Evolutionary conservation across 2,888 invertebrate genomes (phyloP).

Genomic region (Agonopterix heracliana): DNA sequence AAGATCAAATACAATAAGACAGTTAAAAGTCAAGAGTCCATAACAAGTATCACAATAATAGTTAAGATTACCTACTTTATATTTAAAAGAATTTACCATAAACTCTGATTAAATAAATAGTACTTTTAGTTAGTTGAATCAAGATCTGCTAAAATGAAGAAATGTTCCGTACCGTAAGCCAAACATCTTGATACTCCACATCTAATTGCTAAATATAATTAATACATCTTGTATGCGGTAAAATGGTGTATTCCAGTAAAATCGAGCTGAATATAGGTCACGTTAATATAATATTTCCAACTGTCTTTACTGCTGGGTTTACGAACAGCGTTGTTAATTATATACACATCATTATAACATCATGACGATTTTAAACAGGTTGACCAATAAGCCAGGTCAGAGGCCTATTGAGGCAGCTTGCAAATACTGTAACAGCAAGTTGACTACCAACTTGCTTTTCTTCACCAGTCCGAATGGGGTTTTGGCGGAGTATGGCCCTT

Average conservation of each 20-base stretch:
- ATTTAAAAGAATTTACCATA: not conserved
- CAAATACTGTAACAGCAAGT: too few species aligned
- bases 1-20: too few species aligned
- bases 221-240: conserved; percentile 42
- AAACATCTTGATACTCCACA: conserved; percentile 56
- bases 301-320: conserved; percentile 1
- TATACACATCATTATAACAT: too few species aligned
- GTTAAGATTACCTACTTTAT: too few species aligned
- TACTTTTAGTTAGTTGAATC: conserved; percentile 32
- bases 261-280: conserved; percentile 32
- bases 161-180: conserved; percentile 59
- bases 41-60: too few species aligned
- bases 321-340: too few species aligned
- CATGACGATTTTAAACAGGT: not conserved
- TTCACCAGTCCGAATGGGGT: too few species aligned
- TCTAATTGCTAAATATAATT: conserved; percentile 72
- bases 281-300: conserved; percentile 3
- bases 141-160: conserved; percentile 51
- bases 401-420: not conserved
- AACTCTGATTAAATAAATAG: conserved; percentile 11
- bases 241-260: conserved; percentile 44
- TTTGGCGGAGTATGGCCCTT: too few species aligned
- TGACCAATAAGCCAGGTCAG: not conserved
- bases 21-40: too few species aligned
- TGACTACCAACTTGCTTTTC: too few species aligned